Conservation (phyloP, 2,888 invertebrate genomes). For the Sialis lutaria region DNA sequence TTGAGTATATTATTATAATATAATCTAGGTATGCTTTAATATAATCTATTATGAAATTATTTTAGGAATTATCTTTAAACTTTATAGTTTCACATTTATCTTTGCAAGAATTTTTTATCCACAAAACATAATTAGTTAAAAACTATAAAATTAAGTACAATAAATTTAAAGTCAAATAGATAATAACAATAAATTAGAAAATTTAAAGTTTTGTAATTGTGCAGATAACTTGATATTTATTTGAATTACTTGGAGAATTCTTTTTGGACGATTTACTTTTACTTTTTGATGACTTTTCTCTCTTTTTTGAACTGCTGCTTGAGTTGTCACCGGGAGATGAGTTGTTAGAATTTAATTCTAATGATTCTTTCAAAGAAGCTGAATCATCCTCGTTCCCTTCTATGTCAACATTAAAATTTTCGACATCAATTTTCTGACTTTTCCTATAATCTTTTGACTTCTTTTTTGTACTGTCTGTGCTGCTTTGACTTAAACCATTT, state of each 20-base stretch:
- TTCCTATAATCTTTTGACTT: constrained; percentile 1
- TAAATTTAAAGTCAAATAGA: background rate
- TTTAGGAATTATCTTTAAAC: no score
- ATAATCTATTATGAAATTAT: no score
- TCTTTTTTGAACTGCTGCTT: background rate
- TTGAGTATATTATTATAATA: no score
- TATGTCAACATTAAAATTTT: background rate
- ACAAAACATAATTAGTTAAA: no score
- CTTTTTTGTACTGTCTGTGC: constrained; percentile 2
- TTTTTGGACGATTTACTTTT: constrained; percentile 5
- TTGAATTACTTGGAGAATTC: constrained; percentile 2
- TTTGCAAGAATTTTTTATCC: no score
- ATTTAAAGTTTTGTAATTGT: background rate
- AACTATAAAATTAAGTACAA: background rate
- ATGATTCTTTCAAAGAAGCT: background rate
- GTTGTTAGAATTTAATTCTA: constrained; percentile 1
- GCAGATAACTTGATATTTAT: background rate
- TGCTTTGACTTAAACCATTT: constrained; percentile 1
- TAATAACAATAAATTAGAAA: background rate
- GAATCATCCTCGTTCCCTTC: constrained; percentile 2
- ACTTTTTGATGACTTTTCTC: constrained; percentile 1
- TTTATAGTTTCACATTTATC: no score
- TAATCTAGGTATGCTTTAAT: no score
- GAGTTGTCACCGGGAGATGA: background rate
- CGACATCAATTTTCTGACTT: background rate